These are phyloP conservation scores for Leptodactylus fallax DNA, from an alignment of 2,797 vertebrate genomes.

Conservation along the genomic window DNA sequence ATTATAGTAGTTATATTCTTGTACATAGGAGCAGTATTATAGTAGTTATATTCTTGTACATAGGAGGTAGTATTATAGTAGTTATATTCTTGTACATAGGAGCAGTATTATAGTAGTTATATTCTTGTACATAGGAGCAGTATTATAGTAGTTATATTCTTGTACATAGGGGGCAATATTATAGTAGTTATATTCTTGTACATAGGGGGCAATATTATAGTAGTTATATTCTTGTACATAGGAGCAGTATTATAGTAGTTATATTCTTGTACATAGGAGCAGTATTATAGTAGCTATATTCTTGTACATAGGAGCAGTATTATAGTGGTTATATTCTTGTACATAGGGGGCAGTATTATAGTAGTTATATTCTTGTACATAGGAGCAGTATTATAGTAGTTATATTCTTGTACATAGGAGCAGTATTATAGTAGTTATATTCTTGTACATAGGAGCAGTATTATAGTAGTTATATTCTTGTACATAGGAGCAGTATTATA, in stretches of 20 bases:
- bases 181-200: slow-evolving; percentile 11
- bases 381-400: slow-evolving; percentile 22
- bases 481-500: slow-evolving; percentile 15
- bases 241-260: slow-evolving; percentile 18
- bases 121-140: slow-evolving; percentile 17
- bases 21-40: slow-evolving; percentile 4
- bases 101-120: slow-evolving; percentile 21
- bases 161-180: slow-evolving; percentile 17
- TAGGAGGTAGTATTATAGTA: slow-evolving; percentile 3
- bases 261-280: slow-evolving; percentile 1
- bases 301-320: not conserved
- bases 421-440: slow-evolving; percentile 22
- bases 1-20: slow-evolving; percentile 18
- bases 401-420: slow-evolving; percentile 19
- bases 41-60: not conserved
- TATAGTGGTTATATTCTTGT: not conserved
- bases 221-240: slow-evolving; percentile 17
- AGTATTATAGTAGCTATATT: not conserved
- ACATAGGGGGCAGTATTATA: slow-evolving; percentile 13
- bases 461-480: slow-evolving; percentile 18
- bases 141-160: slow-evolving; percentile 26
- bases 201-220: not conserved
- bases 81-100: slow-evolving; percentile 8
- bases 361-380: slow-evolving; percentile 21
- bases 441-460: not conserved